Evolutionary conservation across 2,113 vertebrate genomes (phyloP).

Genomic region (Poeciliopsis prolifica): DNA sequence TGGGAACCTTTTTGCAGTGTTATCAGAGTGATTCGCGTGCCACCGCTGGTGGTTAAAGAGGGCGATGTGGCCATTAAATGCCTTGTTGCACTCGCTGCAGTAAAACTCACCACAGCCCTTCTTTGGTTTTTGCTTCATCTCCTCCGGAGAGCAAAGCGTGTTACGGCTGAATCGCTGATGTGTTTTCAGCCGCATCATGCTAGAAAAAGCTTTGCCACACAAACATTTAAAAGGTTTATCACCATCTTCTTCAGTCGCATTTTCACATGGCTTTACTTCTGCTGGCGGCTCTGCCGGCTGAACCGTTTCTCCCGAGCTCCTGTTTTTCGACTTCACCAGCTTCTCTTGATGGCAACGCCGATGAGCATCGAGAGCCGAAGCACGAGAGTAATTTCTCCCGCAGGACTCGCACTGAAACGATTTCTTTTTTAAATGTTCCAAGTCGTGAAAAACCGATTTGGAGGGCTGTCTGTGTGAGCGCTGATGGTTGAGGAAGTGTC

Average conservation of each 20-base stretch:
- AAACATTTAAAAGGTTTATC: constrained; percentile 68
- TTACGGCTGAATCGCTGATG: constrained; percentile 78
- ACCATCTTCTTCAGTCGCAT: constrained; percentile 15
- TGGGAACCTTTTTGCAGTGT: constrained; percentile 48
- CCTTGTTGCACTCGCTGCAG: constrained; percentile 76
- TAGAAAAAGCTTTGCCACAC: constrained; percentile 76
- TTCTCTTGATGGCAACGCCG: constrained; percentile 82
- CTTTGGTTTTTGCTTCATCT: constrained; percentile 66
- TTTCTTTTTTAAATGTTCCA: constrained; percentile 80
- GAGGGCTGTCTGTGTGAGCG: constrained; percentile 77
- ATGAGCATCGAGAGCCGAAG: constrained; percentile 83
- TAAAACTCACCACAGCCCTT: constrained; percentile 55
- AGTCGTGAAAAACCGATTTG: constrained; percentile 78
- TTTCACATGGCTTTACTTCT: constrained; percentile 40
- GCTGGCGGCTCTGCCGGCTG: constrained; percentile 18
- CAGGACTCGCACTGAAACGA: constrained; percentile 80
- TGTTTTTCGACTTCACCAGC: constrained; percentile 71
- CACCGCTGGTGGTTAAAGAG: constrained; percentile 77
- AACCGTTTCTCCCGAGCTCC: constrained; percentile 40
- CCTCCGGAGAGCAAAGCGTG: constrained; percentile 59
- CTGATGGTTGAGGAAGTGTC: constrained; percentile 80
- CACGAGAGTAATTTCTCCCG: constrained; percentile 80
- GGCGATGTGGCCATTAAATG: constrained; percentile 67
- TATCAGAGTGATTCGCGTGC: constrained; percentile 67
- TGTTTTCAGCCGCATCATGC: constrained; percentile 69